Evolutionary conservation across 2,797 vertebrate species (phyloP).

Genomic region (Rhinoraja longicauda): DNA sequence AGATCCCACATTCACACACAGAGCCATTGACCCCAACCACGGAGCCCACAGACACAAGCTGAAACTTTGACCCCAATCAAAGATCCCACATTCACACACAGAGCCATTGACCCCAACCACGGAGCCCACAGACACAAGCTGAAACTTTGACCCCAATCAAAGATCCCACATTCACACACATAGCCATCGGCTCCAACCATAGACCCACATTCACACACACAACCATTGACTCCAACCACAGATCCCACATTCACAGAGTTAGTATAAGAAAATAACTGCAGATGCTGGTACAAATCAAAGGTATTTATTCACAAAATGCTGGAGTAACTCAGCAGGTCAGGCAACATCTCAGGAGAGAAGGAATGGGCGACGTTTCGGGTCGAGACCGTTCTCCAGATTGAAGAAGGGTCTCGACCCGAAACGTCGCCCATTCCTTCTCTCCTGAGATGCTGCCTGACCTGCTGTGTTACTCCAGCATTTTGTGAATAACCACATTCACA

Average conservation of each 20-base stretch:
- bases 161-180: slow-evolving; percentile 33
- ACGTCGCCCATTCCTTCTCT: no score
- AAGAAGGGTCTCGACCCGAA: no score
- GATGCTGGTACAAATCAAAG: no score
- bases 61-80: slow-evolving; percentile 34
- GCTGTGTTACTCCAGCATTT: no score
- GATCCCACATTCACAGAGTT: slow-evolving; percentile 33
- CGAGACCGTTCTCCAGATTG: no score
- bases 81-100: slow-evolving; percentile 33
- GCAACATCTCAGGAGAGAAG: no score
- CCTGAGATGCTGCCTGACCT: no score
- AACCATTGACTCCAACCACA: slow-evolving; percentile 37
- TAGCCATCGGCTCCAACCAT: neutral
- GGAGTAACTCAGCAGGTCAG: no score
- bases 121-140: neutral
- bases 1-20: slow-evolving; percentile 34
- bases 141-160: slow-evolving; percentile 34
- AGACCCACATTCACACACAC: neutral
- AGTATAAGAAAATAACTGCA: no score
- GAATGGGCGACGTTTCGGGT: no score
- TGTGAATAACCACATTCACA: no score
- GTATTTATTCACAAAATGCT: no score
- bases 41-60: neutral
- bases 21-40: neutral
- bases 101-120: neutral